A percentile compares a stretch with the other conserved stretches of the same genome.
Conservation (phyloP, 2,113 vertebrate species). For the Chaetops frenatus region DNA sequence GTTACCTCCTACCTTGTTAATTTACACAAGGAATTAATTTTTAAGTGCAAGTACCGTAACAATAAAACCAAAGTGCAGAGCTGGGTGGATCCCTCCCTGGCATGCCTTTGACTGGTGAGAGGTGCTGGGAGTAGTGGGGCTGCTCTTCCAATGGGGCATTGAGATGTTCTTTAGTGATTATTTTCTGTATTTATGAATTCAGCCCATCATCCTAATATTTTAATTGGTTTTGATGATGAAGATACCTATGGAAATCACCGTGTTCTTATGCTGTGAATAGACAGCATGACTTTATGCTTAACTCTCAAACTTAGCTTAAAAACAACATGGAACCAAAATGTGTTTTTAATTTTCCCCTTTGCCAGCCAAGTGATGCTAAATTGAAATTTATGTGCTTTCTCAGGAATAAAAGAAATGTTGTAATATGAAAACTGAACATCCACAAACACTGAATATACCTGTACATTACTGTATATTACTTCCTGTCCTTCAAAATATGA, state of each 20-base stretch:
- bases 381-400: background rate
- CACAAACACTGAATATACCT: background rate
- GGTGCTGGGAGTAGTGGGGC: background rate
- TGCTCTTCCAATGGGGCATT: background rate
- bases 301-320: background rate
- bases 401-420: background rate
- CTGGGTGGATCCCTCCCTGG: background rate
- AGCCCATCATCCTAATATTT: background rate
- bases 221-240: background rate
- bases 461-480: background rate
- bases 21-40: background rate
- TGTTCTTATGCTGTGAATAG: background rate
- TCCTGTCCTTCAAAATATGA: background rate
- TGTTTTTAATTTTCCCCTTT: background rate
- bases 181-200: background rate
- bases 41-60: constrained; percentile 2
- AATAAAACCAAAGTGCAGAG: background rate
- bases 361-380: background rate
- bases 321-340: background rate
- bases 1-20: background rate
- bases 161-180: background rate
- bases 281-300: background rate
- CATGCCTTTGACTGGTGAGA: background rate
- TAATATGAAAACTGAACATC: background rate
- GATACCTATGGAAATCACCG: background rate